A percentile compares a stretch with the other conserved stretches of the same genome.
Evolutionary conservation across 1,140 invertebrate species (phyloP).

Genomic region (Brachionus koreanus): DNA sequence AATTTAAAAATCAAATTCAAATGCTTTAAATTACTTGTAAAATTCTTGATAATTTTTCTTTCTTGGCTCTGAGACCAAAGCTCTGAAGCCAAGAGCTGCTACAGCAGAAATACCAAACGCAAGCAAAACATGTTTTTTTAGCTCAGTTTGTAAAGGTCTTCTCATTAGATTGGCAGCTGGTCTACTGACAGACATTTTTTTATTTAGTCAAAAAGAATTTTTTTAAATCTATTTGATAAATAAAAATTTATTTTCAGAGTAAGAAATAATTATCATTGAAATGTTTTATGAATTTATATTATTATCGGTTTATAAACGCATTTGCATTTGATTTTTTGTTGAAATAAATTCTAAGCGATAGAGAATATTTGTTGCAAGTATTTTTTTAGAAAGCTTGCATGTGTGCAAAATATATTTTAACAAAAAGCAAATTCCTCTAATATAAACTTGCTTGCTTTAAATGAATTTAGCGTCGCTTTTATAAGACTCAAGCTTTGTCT

Average conservation of each 20-base stretch:
- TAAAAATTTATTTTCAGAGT: neutral
- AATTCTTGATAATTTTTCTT: conserved; percentile 31
- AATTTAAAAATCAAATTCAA: neutral
- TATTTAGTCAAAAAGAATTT: neutral
- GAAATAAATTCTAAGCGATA: conserved; percentile 2
- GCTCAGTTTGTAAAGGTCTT: conserved; percentile 11
- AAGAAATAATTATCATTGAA: conserved; percentile 22
- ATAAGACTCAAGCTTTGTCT: conserved; percentile 3
- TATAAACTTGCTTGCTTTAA: neutral
- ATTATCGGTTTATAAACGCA: conserved; percentile 32
- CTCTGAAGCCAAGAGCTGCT: neutral
- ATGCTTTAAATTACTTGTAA: conserved; percentile 21
- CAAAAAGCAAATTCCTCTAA: neutral
- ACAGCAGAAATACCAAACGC: neutral
- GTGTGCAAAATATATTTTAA: neutral
- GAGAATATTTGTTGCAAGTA: neutral
- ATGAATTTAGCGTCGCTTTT: neutral
- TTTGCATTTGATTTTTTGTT: conserved; percentile 10
- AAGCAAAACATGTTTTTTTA: conserved; percentile 41
- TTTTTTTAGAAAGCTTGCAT: neutral
- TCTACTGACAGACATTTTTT: conserved; percentile 38
- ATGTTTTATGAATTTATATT: conserved; percentile 11
- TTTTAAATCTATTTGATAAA: neutral
- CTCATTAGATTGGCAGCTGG: conserved; percentile 18
- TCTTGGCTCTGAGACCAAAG: neutral